Conservation (phyloP, 2,113 vertebrate species). For the Oryzias javanicus region DNA sequence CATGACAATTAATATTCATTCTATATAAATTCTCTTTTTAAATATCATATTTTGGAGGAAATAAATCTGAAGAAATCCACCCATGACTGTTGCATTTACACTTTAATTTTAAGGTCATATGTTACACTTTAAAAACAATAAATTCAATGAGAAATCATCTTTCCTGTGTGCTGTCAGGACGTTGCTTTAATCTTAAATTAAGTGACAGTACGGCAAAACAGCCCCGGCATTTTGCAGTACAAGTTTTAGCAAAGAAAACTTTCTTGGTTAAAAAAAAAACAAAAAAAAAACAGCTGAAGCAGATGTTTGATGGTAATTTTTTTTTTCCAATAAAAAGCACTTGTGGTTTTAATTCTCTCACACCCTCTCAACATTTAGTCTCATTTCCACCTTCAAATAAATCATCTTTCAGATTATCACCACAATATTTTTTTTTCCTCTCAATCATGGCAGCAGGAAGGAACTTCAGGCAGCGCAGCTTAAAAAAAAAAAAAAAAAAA, state of each 20-base stretch:
- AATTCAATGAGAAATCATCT: slow-evolving; percentile 9
- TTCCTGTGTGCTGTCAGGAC: slow-evolving; percentile 30
- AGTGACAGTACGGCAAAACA: slow-evolving; percentile 68
- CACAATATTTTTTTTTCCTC: slow-evolving; percentile 34
- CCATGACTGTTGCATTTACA: too few relatives aligned
- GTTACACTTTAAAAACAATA: slow-evolving; percentile 2
- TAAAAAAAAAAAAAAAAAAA: background rate
- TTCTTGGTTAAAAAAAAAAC: too few relatives aligned
- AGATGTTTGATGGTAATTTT: slow-evolving; percentile 46
- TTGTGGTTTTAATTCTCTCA: slow-evolving; percentile 60
- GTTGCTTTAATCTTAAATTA: slow-evolving; percentile 60
- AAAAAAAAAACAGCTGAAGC: slow-evolving; percentile 37
- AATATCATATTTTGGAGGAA: too few relatives aligned
- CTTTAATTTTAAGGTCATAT: too few relatives aligned
- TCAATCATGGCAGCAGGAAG: slow-evolving; percentile 39
- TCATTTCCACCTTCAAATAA: slow-evolving; percentile 22
- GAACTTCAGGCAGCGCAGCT: slow-evolving; percentile 6
- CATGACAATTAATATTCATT: too few relatives aligned
- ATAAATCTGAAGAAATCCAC: too few relatives aligned
- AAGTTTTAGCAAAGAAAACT: slow-evolving; percentile 65
- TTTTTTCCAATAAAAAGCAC: slow-evolving; percentile 64
- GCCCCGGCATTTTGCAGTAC: slow-evolving; percentile 56
- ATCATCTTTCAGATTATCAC: slow-evolving; percentile 8
- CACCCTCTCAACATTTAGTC: slow-evolving; percentile 24
- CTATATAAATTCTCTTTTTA: too few relatives aligned